Evolutionary conservation across 2,888 invertebrate species (phyloP), one percentile per base, ranked within the genome.

Genomic region (Dendrolimus houi): DNA sequence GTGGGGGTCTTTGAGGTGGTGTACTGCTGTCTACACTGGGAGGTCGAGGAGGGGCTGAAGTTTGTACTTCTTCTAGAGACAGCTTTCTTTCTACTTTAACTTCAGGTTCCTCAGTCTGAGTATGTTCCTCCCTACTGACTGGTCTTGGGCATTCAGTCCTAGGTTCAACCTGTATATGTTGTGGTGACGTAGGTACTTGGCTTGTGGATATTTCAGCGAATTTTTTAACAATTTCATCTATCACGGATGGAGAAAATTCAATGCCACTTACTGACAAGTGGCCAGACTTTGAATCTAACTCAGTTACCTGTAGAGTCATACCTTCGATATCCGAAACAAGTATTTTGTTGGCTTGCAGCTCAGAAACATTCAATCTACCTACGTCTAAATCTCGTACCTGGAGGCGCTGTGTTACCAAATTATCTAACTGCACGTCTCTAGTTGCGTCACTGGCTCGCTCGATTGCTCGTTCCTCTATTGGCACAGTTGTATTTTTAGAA

Each of bases 301-400:
- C 96, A 56, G 94, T 92, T 0, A 95, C 93, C 62, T 93, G 93
- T 63, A 96, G 91, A 52, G 94, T 93, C 67, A 93, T 92, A 8
- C 96, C 95, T 71, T 96, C 96, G 60, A 96, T 93, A 77, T 96
- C 96, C 0, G 96, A 96, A 0, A 96, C 96, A 56, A 94, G 90
- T 61, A 96, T 95, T 77, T 95, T 95, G 58, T 93, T 94, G 0
- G 96, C 96, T 76, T 96, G 94, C 53, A 96, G 82, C 69, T 96
- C 95, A 59, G 94, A 94, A 0, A 96, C 96, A 63, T 94, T 95
- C 17, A 97, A 77, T 56, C 94, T 92, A 58, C 96, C 96, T 0
- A 97, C 96, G 72, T 96, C 95, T 60, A 96, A 89, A 74, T 96
- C 96, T 41, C 91, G 87, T 1, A 96, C 93, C 74, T 95, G 94